These are phyloP conservation scores for Lingula anatina DNA, from an alignment of 2,888 invertebrate genomes.

Conservation along the genomic window DNA sequence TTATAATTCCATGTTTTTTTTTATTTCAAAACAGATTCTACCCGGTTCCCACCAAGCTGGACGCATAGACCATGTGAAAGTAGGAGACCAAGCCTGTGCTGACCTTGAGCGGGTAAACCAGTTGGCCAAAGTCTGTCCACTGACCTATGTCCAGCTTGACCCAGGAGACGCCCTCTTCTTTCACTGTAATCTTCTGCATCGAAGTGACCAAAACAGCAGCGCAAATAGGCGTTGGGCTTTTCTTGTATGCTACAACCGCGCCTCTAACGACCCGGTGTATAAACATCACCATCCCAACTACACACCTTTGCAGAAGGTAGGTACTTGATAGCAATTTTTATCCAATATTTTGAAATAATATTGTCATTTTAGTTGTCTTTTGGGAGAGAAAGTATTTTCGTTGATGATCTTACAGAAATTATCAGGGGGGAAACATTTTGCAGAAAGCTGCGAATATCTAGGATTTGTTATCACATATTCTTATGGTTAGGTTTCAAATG, in stretches of 20 bases:
- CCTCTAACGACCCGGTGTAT: slow-evolving; percentile 36
- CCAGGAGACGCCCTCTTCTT: slow-evolving; percentile 46
- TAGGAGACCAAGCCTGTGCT: slow-evolving; percentile 41
- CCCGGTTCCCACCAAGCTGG: slow-evolving; percentile 42
- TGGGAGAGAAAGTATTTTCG: background rate
- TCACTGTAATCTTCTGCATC: slow-evolving; percentile 41
- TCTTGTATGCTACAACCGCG: slow-evolving; percentile 35
- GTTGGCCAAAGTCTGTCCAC: slow-evolving; percentile 26
- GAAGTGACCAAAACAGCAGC: slow-evolving; percentile 33
- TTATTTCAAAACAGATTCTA: slow-evolving; percentile 19
- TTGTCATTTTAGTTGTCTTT: too few species aligned
- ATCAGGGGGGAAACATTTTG: too few species aligned
- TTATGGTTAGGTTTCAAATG: background rate
- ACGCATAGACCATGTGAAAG: slow-evolving; percentile 37
- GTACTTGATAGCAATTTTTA: too few species aligned
- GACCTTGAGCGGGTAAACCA: slow-evolving; percentile 32
- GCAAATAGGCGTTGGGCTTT: slow-evolving; percentile 41
- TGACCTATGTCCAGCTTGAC: slow-evolving; percentile 36
- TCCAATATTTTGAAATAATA: too few species aligned
- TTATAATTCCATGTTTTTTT: too few species aligned
- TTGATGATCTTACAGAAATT: background rate
- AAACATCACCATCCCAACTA: slow-evolving; percentile 41
- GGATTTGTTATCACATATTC: too few species aligned
- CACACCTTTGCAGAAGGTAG: slow-evolving; percentile 35
- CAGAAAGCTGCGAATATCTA: too few species aligned